phyloP scores from a whole-genome alignment of 2,113 vertebrate genomes.

The Pipa parva region DNA sequence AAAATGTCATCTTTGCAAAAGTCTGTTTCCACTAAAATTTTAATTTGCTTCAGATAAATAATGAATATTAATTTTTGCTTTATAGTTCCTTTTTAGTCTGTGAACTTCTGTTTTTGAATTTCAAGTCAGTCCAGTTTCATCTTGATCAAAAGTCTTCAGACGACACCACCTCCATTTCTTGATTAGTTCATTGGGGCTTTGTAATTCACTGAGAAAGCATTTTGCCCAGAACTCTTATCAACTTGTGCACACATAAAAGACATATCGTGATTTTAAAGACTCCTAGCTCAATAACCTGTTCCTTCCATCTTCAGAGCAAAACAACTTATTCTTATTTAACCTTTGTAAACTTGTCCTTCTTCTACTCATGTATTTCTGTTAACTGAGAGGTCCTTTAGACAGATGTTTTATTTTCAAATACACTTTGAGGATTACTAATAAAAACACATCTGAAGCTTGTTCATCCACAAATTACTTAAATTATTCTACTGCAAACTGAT shows the following conservation, averaged over 20 bases:
- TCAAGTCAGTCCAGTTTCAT: slow-evolving; percentile 55
- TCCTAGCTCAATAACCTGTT: slow-evolving; percentile 26
- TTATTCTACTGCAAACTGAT: no score
- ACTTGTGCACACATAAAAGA: slow-evolving; percentile 54
- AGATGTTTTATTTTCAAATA: no score
- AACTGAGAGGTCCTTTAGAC: neutral
- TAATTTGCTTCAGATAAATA: slow-evolving; percentile 62
- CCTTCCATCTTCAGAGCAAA: slow-evolving; percentile 21
- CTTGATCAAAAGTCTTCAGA: slow-evolving; percentile 51
- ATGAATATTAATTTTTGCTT: slow-evolving; percentile 56
- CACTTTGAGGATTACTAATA: no score
- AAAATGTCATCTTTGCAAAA: slow-evolving; percentile 52
- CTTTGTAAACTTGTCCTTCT: slow-evolving; percentile 36
- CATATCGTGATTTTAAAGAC: slow-evolving; percentile 25
- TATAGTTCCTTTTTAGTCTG: slow-evolving; percentile 44
- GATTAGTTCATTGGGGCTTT: slow-evolving; percentile 48
- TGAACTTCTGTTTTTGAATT: slow-evolving; percentile 51
- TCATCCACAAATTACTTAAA: no score
- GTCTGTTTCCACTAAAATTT: slow-evolving; percentile 52
- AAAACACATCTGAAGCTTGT: no score
- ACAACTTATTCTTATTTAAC: slow-evolving; percentile 34
- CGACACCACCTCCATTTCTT: slow-evolving; percentile 56
- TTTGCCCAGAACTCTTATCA: slow-evolving; percentile 55
- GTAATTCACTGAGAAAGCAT: slow-evolving; percentile 53
- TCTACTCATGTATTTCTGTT: slow-evolving; percentile 12